Base-by-base conservation (phyloP, 2,797 vertebrate genomes). In the Smutsia temminckii region DNA sequence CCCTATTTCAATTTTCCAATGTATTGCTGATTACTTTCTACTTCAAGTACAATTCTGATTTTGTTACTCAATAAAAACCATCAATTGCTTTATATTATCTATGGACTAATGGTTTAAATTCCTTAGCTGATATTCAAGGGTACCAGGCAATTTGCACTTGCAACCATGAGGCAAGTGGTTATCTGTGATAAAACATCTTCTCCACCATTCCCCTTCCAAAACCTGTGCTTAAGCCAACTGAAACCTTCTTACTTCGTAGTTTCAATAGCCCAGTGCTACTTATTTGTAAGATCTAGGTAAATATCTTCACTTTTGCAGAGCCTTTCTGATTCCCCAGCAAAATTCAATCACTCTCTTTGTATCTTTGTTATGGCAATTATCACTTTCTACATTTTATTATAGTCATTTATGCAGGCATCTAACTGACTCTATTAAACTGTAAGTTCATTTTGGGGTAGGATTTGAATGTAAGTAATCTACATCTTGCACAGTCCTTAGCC, bases 31-130 rank as follows among this genome's bases (percentile, higher is more conserved):
- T 59, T 69, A 53, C 4, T 93, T 83, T 86, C 57, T 42, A 78
- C 64, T 53, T 72, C 34, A 95, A 69, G 78, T 42, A 46, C 5
- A 89, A 57, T 95, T 91, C 63, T 91, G 69, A 78, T 72, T 87
- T 74, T 85, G 4, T 57, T 46, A 55, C 40, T 37, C 64, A 87
- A n/a, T 72, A 25, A 66, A 40, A 90, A 79, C 14, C 63, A 75
- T 34, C 17, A 46, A 79, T 21, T 72, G 46, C 17, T 84, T 85
- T 61, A 46, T 2, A 37, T 10, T 42, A 49, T 13, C 51, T 78
- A 49, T 13, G 63, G 81, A 90, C 32, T 20, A 77, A 53, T 68
- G 25, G 49, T 34, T 29, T 75, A 84, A 13, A 77, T 75, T 93
- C 42, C 68, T 37, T 37, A 85, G 75, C 18, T 63, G 32, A 84